Conservation (phyloP, 2,888 invertebrate genomes). For the Trisateles emortualis region DNA sequence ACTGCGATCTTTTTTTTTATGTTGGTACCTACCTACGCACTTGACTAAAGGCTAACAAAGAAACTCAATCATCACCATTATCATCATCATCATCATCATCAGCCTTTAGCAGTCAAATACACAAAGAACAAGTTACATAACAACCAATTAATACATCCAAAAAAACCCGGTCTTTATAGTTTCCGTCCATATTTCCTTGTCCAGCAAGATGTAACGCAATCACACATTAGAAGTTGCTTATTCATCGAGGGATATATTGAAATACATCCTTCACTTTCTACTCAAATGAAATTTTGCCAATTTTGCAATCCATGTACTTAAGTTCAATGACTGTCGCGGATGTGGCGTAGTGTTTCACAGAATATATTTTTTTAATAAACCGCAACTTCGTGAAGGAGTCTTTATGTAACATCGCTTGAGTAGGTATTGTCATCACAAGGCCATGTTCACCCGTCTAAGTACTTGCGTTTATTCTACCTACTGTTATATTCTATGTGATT, state of each 20-base stretch:
- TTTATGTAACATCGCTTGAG: neutral
- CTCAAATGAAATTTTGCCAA: slow-evolving; percentile 21
- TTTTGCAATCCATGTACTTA: slow-evolving; percentile 28
- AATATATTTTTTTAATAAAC: slow-evolving; percentile 16
- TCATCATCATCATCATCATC: no score
- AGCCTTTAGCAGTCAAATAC: no score
- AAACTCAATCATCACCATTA: no score
- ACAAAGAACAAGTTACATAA: slow-evolving; percentile 5
- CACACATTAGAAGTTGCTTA: slow-evolving; percentile 17
- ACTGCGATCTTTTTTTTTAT: no score
- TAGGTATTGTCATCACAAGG: slow-evolving; percentile 4
- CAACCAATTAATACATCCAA: slow-evolving; percentile 14
- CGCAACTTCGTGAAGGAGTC: slow-evolving; percentile 8
- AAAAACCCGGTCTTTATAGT: slow-evolving; percentile 5
- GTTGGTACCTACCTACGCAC: no score
- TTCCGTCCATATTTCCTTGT: slow-evolving; percentile 21
- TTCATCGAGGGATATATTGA: slow-evolving; percentile 28
- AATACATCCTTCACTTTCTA: slow-evolving; percentile 32
- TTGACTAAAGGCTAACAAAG: no score
- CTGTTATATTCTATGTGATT: neutral
- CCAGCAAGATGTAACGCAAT: slow-evolving; percentile 31
- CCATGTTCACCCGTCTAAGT: neutral
- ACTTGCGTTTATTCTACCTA: neutral
- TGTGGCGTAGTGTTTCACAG: slow-evolving; percentile 27
- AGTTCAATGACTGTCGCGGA: slow-evolving; percentile 24